Evolutionary conservation across 2,797 vertebrate genomes (phyloP), one percentile per base, ranked within the genome.

Genomic region (Hippocampus kuda): DNA sequence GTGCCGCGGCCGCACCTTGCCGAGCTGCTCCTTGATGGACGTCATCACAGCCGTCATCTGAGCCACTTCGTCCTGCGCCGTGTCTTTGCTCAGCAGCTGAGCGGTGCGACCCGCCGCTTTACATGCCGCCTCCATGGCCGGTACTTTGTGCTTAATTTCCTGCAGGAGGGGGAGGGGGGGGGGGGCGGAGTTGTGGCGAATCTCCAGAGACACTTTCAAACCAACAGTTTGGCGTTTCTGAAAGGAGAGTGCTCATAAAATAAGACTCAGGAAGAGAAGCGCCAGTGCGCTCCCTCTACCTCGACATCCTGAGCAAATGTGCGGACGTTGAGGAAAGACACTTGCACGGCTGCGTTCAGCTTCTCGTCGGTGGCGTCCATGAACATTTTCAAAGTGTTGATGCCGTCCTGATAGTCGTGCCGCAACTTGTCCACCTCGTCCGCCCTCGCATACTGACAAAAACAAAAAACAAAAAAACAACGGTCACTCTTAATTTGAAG

Each of bases 231-330:
- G 49, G 5, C 49, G 18, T 51, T 49, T 49, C 48, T 16, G 46
- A 48, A 48, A 16, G 12, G 12, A 48, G 12, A 16, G 2, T 48
- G 2, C 13, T 13, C 12, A 4, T 4, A 4, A 15, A 44, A 63
- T 4, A 18, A 18, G 18, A 54, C 6, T 54, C 12, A 54, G 1
- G 10, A 27, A 62, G 15, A 1, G 67, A 44, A 60, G 2, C 0
- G 48, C 48, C 16, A 22, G 41, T 22, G 24, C 2, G 44, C 26
- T 10, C 8, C 15, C 16, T 67, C 48, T 86, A 94, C 97, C 92
- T 99, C 95, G 72, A 98, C 87, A 73, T 97, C 95, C 82, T 98
- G 95, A 69, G 90, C 89, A 81, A 98, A 92, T n/a, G 88, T 90
- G 83, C 94, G 92, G 79, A 98, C 89, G 70, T 98, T 98, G 60